Conservation (phyloP, 1,140 invertebrate genomes). For the Ylistrum balloti region DNA sequence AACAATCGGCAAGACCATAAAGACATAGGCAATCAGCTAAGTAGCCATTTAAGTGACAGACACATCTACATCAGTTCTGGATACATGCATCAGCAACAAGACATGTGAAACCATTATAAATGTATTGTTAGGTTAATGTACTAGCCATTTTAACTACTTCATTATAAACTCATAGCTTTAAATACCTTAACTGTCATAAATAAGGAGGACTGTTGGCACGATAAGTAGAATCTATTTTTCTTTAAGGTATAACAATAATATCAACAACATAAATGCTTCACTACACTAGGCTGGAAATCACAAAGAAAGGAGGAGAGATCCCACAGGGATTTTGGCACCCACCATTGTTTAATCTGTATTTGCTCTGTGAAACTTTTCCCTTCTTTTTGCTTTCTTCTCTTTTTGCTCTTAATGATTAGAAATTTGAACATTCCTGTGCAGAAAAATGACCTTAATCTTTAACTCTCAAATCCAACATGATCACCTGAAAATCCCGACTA, state of each 20-base stretch:
- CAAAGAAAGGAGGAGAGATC: background rate
- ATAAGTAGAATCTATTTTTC: background rate
- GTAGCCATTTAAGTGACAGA: background rate
- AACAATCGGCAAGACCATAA: background rate
- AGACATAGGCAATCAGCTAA: background rate
- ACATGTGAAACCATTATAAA: background rate
- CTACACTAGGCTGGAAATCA: background rate
- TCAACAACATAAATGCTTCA: background rate
- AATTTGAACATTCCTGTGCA: no score
- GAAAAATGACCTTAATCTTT: no score
- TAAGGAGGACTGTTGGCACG: conserved; percentile 14
- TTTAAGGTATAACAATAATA: background rate
- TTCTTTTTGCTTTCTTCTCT: no score
- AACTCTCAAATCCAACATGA: no score
- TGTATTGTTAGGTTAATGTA: background rate
- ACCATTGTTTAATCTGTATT: no score
- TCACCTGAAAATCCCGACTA: no score
- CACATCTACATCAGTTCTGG: background rate
- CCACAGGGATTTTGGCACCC: no score
- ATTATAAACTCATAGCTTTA: background rate
- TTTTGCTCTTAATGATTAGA: no score
- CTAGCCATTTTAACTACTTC: background rate
- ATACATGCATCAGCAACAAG: background rate
- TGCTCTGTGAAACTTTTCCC: no score
- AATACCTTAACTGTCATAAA: background rate